Conservation (phyloP, 2,888 invertebrate genomes). For the Syritta pipiens region DNA sequence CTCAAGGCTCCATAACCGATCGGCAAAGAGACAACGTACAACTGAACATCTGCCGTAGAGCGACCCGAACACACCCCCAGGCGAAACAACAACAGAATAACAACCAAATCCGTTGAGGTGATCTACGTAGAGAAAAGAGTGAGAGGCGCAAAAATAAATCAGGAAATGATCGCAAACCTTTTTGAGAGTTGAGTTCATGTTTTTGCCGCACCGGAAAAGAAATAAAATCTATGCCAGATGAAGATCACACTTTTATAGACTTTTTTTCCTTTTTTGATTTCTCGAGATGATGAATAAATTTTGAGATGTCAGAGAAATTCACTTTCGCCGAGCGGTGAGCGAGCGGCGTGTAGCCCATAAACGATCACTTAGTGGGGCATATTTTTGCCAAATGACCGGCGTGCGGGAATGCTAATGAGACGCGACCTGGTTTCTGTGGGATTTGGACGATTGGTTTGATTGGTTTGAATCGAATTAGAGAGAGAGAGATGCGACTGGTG, state of each 20-base stretch:
- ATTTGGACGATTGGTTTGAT: too few relatives aligned
- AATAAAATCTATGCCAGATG: background rate
- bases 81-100: background rate
- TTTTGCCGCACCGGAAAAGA: background rate
- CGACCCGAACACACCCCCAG: background rate
- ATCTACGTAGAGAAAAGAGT: background rate
- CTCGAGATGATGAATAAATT: background rate
- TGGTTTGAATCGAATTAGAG: too few relatives aligned
- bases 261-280: too few relatives aligned
- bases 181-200: background rate
- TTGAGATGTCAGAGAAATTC: conserved; percentile 1
- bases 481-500: too few relatives aligned
- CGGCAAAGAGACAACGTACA: background rate
- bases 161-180: background rate
- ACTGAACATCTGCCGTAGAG: background rate
- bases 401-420: too few relatives aligned
- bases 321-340: conserved; percentile 1
- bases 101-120: background rate
- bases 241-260: background rate
- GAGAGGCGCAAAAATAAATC: background rate
- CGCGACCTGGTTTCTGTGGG: too few relatives aligned
- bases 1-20: conserved; percentile 4
- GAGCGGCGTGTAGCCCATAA: too few relatives aligned
- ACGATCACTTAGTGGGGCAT: too few relatives aligned
- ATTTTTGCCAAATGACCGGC: too few relatives aligned